Conservation (phyloP, 1,140 invertebrate species). For the Maconellicoccus hirsutus region DNA sequence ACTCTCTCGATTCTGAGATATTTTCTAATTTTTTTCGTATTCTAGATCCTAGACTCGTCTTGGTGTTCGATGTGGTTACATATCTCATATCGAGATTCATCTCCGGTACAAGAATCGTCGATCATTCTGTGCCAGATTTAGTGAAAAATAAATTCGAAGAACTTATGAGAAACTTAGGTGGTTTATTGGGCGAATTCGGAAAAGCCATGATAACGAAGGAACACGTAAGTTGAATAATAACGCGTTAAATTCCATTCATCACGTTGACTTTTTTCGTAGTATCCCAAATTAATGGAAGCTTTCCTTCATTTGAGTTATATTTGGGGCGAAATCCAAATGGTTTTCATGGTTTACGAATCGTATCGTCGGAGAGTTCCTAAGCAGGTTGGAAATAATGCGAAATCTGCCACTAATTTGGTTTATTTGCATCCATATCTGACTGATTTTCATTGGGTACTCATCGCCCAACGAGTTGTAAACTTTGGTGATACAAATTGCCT, state of each 20-base stretch:
- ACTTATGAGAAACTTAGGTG: not conserved
- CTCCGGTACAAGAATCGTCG: not conserved
- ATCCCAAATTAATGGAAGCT: not conserved
- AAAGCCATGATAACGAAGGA: constrained; percentile 7
- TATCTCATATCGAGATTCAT: constrained; percentile 7
- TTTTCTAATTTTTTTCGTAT: not conserved
- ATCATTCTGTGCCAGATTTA: constrained; percentile 14
- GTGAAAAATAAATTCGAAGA: not conserved
- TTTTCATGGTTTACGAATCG: constrained; percentile 1
- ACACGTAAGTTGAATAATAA: constrained; percentile 12
- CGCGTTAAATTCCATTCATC: not conserved
- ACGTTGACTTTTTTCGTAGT: not conserved
- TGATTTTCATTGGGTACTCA: constrained; percentile 18
- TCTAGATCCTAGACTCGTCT: not conserved
- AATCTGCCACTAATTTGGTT: constrained; percentile 12
- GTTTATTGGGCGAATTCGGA: constrained; percentile 4
- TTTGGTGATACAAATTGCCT: constrained; percentile 8
- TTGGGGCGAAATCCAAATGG: constrained; percentile 19
- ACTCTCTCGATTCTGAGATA: not conserved
- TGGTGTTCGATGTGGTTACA: not conserved
- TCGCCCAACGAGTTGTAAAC: constrained; percentile 21
- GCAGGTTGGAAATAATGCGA: not conserved
- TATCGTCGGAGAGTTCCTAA: not conserved
- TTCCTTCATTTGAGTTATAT: not conserved
- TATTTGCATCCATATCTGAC: constrained; percentile 20